A percentile compares a stretch with the other conserved stretches of the same genome.
Conservation (phyloP, 2,797 vertebrate species). For the Delichon dasypus region DNA sequence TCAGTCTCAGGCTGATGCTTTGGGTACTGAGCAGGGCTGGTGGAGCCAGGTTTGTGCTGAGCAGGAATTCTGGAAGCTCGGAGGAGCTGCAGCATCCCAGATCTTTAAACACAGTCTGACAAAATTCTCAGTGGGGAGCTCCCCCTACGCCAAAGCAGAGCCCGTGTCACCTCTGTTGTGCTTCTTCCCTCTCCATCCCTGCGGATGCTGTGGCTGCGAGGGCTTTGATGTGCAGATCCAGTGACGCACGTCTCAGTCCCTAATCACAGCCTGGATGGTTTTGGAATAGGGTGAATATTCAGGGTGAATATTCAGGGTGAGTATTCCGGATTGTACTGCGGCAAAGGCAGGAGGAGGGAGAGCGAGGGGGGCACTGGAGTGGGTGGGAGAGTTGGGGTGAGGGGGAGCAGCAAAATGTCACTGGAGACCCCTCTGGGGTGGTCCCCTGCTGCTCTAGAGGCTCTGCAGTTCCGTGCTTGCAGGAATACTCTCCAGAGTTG, state of each 20-base stretch:
- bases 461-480: background rate
- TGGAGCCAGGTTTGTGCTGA: background rate
- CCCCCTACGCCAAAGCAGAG: background rate
- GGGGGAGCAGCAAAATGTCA: background rate
- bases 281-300: background rate
- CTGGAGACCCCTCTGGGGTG: background rate
- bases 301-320: background rate
- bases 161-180: background rate
- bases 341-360: background rate
- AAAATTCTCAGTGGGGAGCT: slow-evolving; percentile 20
- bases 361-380: background rate
- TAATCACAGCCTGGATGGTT: background rate
- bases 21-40: background rate
- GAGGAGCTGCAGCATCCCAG: background rate
- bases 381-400: background rate
- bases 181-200: slow-evolving; percentile 4
- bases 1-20: slow-evolving; percentile 8
- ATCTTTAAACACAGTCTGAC: background rate
- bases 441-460: background rate
- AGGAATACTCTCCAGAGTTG: background rate
- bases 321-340: background rate
- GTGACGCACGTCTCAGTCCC: background rate
- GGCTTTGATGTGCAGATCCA: slow-evolving; percentile 52
- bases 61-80: slow-evolving; percentile 2
- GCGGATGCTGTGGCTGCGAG: background rate